phyloP scores from a whole-genome alignment of 1,140 invertebrate genomes.

The Leptinotarsa lineolata region DNA sequence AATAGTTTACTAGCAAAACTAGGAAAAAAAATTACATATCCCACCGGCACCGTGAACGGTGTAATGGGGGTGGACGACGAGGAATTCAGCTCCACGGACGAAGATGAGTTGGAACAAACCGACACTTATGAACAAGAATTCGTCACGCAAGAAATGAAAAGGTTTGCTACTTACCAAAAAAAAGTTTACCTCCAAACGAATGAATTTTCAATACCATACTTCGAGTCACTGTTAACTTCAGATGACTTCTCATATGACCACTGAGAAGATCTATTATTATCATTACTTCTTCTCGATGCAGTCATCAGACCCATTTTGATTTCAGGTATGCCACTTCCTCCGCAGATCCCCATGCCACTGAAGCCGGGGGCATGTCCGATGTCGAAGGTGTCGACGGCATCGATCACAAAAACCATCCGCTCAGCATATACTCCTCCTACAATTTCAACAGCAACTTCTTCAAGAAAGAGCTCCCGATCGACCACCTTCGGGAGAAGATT shows the following conservation, averaged over 20 bases:
- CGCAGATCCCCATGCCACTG: neutral
- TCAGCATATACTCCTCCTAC: constrained; percentile 36
- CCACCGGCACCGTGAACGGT: constrained; percentile 34
- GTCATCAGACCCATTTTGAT: neutral
- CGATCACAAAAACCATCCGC: constrained; percentile 24
- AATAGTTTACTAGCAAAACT: constrained; percentile 28
- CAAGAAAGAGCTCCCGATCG: constrained; percentile 42
- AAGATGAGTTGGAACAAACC: constrained; percentile 23
- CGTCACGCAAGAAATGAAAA: constrained; percentile 36
- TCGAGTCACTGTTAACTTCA: too few species aligned
- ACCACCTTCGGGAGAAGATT: constrained; percentile 37
- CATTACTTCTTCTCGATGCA: neutral
- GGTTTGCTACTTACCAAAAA: constrained; percentile 26
- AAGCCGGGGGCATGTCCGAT: constrained; percentile 21
- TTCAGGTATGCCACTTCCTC: neutral
- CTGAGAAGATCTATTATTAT: constrained; percentile 6
- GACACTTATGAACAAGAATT: constrained; percentile 37
- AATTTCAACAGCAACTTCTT: constrained; percentile 39
- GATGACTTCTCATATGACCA: too few species aligned
- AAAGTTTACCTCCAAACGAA: neutral
- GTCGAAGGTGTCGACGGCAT: constrained; percentile 26
- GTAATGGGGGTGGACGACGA: constrained; percentile 16
- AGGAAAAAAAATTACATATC: constrained; percentile 27
- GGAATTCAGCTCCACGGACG: constrained; percentile 27
- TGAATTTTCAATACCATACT: constrained; percentile 14